Base-by-base conservation (phyloP, 2,113 vertebrate species). In the Cyphomyrus discorhynchus region DNA sequence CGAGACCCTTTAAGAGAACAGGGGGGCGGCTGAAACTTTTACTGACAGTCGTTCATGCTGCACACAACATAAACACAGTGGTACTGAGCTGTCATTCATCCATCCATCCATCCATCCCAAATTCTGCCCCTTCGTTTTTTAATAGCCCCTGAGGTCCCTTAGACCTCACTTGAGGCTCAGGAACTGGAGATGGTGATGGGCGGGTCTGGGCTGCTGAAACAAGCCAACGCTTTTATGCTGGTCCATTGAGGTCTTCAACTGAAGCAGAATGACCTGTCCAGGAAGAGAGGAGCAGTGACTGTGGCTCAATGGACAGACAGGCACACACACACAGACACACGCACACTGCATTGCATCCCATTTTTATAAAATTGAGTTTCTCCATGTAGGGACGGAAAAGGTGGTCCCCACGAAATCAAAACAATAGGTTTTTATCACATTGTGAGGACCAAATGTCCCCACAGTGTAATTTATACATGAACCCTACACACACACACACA, bases 201-300 rank as follows among this genome's bases (percentile, higher is more conserved):
- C 3, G 31, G 84, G 31, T 42, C 58, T 13, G 45, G 62, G 45
- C n/a, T 70, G 83, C 7, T 39, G 1, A 13, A n/a, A 70, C 21
- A 35, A 50, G 62, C 31, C 85, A 5, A 39, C 13, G 35, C 21
- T 45, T 45, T 83, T 56, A 70, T 27, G 7, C 70, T 56, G 47
- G 62, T 31, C 70, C 66, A 80, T 19, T 90, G 89, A 88, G 83
- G 39, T 47, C n/a, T 70, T 49, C 42, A n/a, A 49, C 42, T 58
- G 77, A 47, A 53, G 45, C 62, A 45, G 49, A 31, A 56, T 50
- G 88, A 70, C 24, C 89, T 66, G 53, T 31, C 50, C 6, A 21
- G 7, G 31, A 42, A 77, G 27, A 31, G 47, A 35, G 66, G 46
- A 49, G n/a, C n/a, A 58, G 35, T 31, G 62, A 52, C 39, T 53